Evolutionary conservation across 2,888 invertebrate species (phyloP).

Genomic region (Cephus rjabovi): DNA sequence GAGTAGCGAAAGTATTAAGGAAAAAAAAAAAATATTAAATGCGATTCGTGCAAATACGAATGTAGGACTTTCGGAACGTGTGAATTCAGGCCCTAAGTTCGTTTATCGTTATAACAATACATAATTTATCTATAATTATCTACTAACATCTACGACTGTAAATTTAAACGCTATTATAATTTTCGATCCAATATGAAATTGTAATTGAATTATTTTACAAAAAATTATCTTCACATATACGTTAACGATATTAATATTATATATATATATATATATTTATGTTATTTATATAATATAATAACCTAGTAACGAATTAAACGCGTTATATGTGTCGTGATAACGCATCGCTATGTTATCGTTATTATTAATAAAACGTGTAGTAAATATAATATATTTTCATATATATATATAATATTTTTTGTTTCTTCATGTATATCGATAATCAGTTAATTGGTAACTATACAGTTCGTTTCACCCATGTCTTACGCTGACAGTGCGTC

Average conservation of each 20-base stretch:
- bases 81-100: constrained; percentile 50
- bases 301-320: background rate
- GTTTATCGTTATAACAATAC: constrained; percentile 35
- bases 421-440: background rate
- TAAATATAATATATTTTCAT: constrained; percentile 4
- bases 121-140: background rate
- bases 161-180: background rate
- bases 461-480: constrained; percentile 1
- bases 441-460: constrained; percentile 2
- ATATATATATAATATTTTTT: background rate
- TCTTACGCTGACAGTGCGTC: background rate
- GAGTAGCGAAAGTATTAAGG: background rate
- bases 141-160: background rate
- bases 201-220: constrained; percentile 23
- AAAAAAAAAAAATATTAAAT: background rate
- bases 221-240: constrained; percentile 19
- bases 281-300: background rate
- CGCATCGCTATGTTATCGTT: background rate
- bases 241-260: background rate
- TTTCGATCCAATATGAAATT: constrained; percentile 19
- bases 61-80: constrained; percentile 14
- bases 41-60: constrained; percentile 15
- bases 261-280: background rate
- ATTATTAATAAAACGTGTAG: constrained; percentile 5
- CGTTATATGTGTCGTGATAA: background rate